Conservation (phyloP, 2,113 vertebrate genomes). For the Phaethornis superciliosus region DNA sequence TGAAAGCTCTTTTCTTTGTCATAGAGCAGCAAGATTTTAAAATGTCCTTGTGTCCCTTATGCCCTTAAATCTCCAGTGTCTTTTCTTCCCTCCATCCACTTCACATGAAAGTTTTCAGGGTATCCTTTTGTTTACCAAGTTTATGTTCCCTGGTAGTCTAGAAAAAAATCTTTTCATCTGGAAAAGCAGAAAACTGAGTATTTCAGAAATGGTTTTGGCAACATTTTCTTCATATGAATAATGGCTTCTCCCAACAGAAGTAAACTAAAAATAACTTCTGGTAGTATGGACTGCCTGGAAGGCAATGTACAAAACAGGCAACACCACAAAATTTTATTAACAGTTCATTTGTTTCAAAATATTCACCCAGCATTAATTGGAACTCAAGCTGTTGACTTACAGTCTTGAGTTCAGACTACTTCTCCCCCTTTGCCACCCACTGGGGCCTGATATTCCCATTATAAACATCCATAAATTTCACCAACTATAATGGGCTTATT, state of each 20-base stretch:
- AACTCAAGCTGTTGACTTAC: conserved; percentile 26
- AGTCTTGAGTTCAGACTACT: background rate
- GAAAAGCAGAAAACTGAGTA: background rate
- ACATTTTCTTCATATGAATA: background rate
- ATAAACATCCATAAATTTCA: conserved; percentile 50
- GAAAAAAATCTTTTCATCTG: background rate
- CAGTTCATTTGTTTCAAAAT: background rate
- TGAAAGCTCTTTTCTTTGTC: background rate
- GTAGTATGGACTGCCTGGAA: background rate
- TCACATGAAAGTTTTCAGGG: background rate
- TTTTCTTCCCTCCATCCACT: background rate
- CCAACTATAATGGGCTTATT: conserved; percentile 39
- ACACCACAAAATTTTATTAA: background rate
- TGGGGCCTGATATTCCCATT: conserved; percentile 5
- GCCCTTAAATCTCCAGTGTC: background rate
- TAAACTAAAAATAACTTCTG: background rate
- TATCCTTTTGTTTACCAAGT: background rate
- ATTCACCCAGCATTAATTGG: conserved; percentile 44
- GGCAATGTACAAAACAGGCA: background rate
- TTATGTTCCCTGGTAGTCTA: background rate
- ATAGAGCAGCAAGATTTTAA: background rate
- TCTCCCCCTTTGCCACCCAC: conserved; percentile 18
- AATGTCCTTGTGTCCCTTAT: background rate
- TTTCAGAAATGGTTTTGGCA: background rate
- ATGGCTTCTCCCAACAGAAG: background rate